A percentile compares a stretch with the other conserved stretches of the same genome.
Conservation (phyloP, 1,140 invertebrate genomes). For the Cotesia vestalis region DNA sequence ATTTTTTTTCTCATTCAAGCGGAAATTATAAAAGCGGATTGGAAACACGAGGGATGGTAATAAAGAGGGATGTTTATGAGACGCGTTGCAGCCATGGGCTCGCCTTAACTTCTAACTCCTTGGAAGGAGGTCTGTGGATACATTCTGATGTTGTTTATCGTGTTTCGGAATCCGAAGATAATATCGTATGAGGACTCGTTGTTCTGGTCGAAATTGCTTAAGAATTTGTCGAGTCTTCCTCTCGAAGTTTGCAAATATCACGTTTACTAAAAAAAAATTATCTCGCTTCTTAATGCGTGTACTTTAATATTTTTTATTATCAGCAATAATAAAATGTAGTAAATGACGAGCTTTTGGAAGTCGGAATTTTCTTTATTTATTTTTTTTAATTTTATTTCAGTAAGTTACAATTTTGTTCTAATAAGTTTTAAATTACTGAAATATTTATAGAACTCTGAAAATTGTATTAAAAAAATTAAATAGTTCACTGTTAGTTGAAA, state of each 20-base stretch:
- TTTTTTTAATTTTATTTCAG: no score
- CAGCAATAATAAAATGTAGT: no score
- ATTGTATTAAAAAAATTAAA: no score
- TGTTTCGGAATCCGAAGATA: constrained; percentile 43
- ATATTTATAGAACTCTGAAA: no score
- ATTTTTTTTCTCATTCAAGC: constrained; percentile 49
- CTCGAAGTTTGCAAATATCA: constrained; percentile 6
- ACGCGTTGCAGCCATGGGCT: constrained; percentile 52
- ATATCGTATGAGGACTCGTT: constrained; percentile 33
- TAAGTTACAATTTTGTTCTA: no score
- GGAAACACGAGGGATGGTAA: constrained; percentile 55
- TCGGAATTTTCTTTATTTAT: no score
- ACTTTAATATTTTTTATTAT: no score
- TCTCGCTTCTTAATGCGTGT: constrained; percentile 7
- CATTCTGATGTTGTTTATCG: constrained; percentile 46
- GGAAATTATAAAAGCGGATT: constrained; percentile 59
- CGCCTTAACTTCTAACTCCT: constrained; percentile 23
- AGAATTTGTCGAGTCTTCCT: constrained; percentile 31
- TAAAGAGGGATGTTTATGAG: constrained; percentile 62
- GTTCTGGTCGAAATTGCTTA: constrained; percentile 18
- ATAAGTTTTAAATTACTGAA: no score
- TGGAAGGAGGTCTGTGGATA: constrained; percentile 27
- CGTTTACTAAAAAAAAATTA: not conserved
- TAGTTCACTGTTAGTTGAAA: no score
- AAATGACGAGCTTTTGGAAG: no score